Evolutionary conservation across 2,888 invertebrate genomes (phyloP).

Genomic region (Lasioglossum leucozonium): DNA sequence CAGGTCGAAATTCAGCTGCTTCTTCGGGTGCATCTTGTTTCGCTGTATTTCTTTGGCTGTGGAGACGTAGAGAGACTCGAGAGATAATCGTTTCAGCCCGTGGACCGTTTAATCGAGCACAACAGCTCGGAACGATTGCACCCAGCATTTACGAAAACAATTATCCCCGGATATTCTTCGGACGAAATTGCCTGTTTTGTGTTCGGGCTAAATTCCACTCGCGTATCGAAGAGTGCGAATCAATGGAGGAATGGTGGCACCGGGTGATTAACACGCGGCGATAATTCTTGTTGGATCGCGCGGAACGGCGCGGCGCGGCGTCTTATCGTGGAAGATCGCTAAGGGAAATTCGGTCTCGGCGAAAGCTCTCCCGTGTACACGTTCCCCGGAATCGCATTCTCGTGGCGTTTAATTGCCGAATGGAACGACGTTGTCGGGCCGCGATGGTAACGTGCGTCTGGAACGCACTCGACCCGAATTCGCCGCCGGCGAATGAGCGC

Average conservation of each 20-base stretch:
- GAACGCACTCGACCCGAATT: constrained; percentile 11
- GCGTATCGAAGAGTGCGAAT: not conserved
- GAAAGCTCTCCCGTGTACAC: not conserved
- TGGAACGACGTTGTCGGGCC: constrained; percentile 23
- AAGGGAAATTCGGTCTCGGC: not conserved
- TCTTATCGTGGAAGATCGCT: not conserved
- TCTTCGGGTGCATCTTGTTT: too few relatives aligned
- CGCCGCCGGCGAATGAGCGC: not conserved
- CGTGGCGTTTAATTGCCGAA: constrained; percentile 47
- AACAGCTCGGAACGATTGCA: not conserved
- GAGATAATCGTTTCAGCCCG: too few relatives aligned
- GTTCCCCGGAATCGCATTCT: constrained; percentile 34
- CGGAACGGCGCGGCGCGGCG: not conserved
- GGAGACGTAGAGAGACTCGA: not conserved
- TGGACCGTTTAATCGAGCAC: not conserved
- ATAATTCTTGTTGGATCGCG: not conserved
- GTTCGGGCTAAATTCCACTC: not conserved
- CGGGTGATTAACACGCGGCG: not conserved
- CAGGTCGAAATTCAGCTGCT: too few relatives aligned
- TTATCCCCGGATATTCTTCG: not conserved
- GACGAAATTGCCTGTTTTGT: not conserved
- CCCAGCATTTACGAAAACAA: not conserved
- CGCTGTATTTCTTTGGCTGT: not conserved
- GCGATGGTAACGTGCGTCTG: not conserved
- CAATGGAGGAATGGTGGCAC: not conserved